Evolutionary conservation across 2,113 vertebrate genomes (phyloP).

Genomic region (Pterocles gutturalis): DNA sequence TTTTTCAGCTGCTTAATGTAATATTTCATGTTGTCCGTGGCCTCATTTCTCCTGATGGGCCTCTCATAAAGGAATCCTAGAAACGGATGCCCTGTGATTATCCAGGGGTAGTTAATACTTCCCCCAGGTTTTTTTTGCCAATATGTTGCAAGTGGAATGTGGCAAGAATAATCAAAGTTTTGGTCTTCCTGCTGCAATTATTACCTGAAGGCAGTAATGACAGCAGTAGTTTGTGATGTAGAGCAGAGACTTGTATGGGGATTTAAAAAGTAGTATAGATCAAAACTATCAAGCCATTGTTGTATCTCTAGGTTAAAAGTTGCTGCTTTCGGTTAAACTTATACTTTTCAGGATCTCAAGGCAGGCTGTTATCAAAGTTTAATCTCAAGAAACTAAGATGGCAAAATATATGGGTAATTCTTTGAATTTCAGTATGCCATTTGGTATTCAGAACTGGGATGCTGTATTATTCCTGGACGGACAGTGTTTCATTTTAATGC

Average conservation of each 20-base stretch:
- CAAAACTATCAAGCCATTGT: neutral
- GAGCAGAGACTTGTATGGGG: neutral
- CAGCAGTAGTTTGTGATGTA: neutral
- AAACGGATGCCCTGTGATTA: neutral
- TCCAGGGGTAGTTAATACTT: neutral
- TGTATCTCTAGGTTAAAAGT: neutral
- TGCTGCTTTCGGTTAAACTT: neutral
- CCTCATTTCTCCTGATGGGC: neutral
- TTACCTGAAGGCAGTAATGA: neutral
- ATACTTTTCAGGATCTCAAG: neutral
- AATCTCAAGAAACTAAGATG: neutral
- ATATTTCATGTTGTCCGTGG: neutral
- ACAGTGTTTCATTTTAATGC: neutral
- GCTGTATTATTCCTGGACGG: neutral
- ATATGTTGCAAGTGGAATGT: conserved; percentile 12
- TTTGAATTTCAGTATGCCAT: neutral
- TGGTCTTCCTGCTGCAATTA: neutral
- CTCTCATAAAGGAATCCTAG: neutral
- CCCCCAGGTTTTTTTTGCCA: neutral
- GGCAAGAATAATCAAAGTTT: neutral
- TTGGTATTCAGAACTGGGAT: neutral
- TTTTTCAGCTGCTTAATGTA: neutral
- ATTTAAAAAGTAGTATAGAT: neutral
- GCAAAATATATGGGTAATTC: neutral
- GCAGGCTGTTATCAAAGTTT: neutral